Evolutionary conservation across 2,113 vertebrate species (phyloP).

Genomic region (Alethe castanea): DNA sequence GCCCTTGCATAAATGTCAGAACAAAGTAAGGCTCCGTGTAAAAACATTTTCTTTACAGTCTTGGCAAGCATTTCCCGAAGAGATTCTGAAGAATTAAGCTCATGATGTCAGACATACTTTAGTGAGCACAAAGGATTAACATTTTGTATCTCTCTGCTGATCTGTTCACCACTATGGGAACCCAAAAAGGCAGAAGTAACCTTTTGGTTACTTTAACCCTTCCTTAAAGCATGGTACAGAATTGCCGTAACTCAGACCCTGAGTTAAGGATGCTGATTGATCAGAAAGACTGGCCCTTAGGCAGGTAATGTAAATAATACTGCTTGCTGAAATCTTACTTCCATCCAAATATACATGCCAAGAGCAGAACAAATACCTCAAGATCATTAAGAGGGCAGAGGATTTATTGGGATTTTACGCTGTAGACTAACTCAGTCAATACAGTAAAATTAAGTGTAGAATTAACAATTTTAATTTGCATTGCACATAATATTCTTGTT

Average conservation of each 20-base stretch:
- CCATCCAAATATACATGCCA: neutral
- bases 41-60: conserved; percentile 60
- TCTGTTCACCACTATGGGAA: neutral
- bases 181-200: neutral
- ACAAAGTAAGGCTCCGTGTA: conserved; percentile 30
- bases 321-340: neutral
- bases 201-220: neutral
- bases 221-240: neutral
- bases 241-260: neutral
- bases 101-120: conserved; percentile 21
- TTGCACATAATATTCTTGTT: neutral
- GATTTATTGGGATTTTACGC: neutral
- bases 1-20: conserved; percentile 42
- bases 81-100: neutral
- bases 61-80: neutral
- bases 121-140: neutral
- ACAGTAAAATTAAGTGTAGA: neutral
- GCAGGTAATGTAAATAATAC: neutral
- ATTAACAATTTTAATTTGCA: neutral
- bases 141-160: neutral
- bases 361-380: neutral
- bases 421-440: neutral
- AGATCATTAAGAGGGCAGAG: neutral
- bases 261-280: neutral
- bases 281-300: neutral